Evolutionary conservation across 2,888 invertebrate genomes (phyloP).

Genomic region (Hanleya hanleyi): DNA sequence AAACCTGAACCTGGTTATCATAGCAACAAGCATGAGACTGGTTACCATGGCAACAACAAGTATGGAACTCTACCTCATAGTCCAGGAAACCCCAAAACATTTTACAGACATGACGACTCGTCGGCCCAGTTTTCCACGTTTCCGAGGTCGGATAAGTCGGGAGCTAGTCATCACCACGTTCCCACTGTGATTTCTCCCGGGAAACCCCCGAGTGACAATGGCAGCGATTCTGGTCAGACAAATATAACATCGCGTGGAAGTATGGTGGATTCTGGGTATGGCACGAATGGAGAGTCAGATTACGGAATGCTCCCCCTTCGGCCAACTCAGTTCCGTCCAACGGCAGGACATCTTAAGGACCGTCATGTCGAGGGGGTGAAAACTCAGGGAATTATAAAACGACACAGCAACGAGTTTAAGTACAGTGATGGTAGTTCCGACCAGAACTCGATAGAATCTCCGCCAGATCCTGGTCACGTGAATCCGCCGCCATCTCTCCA

Average conservation of each 20-base stretch:
- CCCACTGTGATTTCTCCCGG: not conserved
- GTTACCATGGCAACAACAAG: not conserved
- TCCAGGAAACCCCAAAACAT: not conserved
- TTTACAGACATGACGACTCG: too few relatives aligned
- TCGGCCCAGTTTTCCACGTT: not conserved
- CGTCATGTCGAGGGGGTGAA: not conserved
- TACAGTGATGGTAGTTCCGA: not conserved
- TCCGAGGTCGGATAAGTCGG: not conserved
- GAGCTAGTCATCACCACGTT: not conserved
- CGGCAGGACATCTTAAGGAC: not conserved
- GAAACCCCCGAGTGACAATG: not conserved
- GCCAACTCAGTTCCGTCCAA: not conserved
- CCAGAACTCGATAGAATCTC: not conserved
- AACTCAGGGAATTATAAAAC: not conserved
- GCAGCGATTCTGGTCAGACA: not conserved
- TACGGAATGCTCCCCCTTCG: not conserved
- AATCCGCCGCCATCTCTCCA: not conserved
- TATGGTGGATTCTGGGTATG: slow-evolving; percentile 11
- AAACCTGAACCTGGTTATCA: not conserved
- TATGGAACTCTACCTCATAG: not conserved
- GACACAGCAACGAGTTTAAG: not conserved
- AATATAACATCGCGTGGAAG: slow-evolving; percentile 1
- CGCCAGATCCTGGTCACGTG: not conserved
- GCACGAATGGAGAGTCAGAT: slow-evolving; percentile 11
- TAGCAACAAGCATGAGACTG: not conserved